Base-by-base conservation (phyloP, 1,140 invertebrate species). In the Zaprionus lachaisei region DNA sequence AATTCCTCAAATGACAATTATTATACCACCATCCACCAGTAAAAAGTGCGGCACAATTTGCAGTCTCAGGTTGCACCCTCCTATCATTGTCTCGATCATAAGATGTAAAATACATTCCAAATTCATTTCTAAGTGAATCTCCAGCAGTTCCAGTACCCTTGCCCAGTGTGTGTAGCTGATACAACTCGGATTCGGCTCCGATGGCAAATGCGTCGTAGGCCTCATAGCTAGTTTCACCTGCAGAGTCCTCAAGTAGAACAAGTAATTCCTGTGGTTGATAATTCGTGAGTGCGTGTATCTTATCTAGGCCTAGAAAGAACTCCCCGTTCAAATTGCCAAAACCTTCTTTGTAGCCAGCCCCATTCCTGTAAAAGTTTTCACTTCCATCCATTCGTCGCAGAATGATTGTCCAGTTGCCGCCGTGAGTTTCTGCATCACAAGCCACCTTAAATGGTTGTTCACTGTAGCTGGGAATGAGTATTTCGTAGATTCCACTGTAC, bases 241-340 rank as follows among this genome's bases (percentile, higher is more conserved):
- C 2, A 34, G 4, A 11, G 9, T 34, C 9, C 9, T 34, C 9
- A 4, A 34, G 38, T 2, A 41, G 14, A 51, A 51, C 11, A 17
- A 51, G 47, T 17, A 51, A 51, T 17, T 51, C 47, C n/a, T 51
- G n/a, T 17, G 14, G 15, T 22, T 51, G 47, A 17, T 51, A 20
- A 6, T n/a, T 17, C 4, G 94, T 95, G 11, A 95, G 67, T 51
- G 91, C 92, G 77, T 94, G 92, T 4, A 95, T 80, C 63, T 95
- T 95, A 24, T 95, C 94, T 44, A 95, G 79, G 15, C 95, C 95
- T 4, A 95, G 85, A 93, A 95, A 95, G 78, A 95, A 95, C 80
- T 95, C 94, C 0, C 94, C 94, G 15, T 93, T 93, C 5, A 94
- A 65, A 68, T 95, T 94, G 0, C 95, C 95, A 81, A 95, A 95